phyloP scores from a whole-genome alignment of 1,140 invertebrate species.

The Lepidurus arcticus region DNA sequence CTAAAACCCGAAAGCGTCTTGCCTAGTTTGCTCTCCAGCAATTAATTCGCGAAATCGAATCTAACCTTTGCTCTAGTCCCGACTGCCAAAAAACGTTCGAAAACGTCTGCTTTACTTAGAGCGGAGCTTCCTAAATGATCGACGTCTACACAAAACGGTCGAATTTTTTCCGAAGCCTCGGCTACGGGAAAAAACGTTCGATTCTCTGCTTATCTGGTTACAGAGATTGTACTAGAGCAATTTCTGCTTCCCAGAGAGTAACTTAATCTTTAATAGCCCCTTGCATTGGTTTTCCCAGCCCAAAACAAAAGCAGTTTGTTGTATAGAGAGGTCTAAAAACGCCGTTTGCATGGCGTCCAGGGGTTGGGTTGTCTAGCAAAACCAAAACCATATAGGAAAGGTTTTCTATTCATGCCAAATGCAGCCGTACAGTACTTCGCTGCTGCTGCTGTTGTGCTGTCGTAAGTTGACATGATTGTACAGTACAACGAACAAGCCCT shows the following conservation, averaged over 20 bases:
- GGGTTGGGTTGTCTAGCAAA: background rate
- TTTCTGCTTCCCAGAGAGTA: constrained; percentile 10
- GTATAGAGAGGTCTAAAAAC: background rate
- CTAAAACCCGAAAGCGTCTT: background rate
- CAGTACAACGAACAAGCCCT: background rate
- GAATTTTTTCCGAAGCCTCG: background rate
- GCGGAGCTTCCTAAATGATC: too few species aligned
- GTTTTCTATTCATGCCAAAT: constrained; percentile 8
- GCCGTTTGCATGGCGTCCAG: constrained; percentile 12
- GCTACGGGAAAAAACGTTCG: background rate
- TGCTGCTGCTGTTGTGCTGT: background rate
- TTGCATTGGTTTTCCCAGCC: constrained; percentile 3
- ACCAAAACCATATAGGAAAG: background rate
- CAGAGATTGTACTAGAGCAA: background rate
- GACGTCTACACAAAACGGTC: too few species aligned
- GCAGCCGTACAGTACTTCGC: background rate
- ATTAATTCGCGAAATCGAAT: too few species aligned
- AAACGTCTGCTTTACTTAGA: too few species aligned
- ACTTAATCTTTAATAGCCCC: constrained; percentile 5
- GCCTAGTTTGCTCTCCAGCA: background rate
- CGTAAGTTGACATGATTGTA: constrained; percentile 19
- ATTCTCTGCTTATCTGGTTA: background rate
- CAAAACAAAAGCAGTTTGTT: constrained; percentile 6
- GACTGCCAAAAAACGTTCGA: too few species aligned
- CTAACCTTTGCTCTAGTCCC: too few species aligned